A percentile compares a stretch with the other conserved stretches of the same genome.
Conservation (phyloP, 2,113 vertebrate genomes). For the Polyodon spathula region DNA sequence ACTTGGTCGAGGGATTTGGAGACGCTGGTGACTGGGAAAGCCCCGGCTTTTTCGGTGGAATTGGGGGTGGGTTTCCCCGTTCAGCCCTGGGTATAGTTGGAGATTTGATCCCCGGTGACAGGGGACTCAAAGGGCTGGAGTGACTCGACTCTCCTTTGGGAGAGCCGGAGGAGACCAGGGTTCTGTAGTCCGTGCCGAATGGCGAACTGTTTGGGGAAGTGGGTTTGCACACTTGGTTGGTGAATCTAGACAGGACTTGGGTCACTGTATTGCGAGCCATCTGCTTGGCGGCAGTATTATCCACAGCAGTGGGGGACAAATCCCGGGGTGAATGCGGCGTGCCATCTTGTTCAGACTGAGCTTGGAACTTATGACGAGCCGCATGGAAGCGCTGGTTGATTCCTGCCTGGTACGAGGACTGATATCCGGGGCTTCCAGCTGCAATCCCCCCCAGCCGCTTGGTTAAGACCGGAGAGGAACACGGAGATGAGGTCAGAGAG, state of each 20-base stretch:
- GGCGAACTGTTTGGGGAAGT: constrained; percentile 74
- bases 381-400: constrained; percentile 95
- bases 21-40: constrained; percentile 76
- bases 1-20: constrained; percentile 45
- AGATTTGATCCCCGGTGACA: constrained; percentile 75
- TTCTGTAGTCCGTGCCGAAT: constrained; percentile 88
- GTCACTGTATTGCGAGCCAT: constrained; percentile 84
- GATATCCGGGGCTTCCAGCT: constrained; percentile 66
- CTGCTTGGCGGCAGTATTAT: constrained; percentile 74
- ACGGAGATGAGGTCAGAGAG: constrained; percentile 86
- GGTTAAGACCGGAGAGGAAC: constrained; percentile 77
- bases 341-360: constrained; percentile 78
- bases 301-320: constrained; percentile 61
- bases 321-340: constrained; percentile 54
- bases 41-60: constrained; percentile 89
- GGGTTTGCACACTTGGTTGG: constrained; percentile 70
- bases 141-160: constrained; percentile 50
- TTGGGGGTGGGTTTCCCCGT: constrained; percentile 84
- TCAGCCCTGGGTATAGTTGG: constrained; percentile 80
- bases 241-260: constrained; percentile 84
- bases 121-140: constrained; percentile 57
- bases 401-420: constrained; percentile 85
- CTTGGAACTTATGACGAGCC: constrained; percentile 88
- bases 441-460: constrained; percentile 71
- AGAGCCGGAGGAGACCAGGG: constrained; percentile 54